phyloP scores from a whole-genome alignment of 23 tunicate genomes.

The Ciona savignyi region DNA sequence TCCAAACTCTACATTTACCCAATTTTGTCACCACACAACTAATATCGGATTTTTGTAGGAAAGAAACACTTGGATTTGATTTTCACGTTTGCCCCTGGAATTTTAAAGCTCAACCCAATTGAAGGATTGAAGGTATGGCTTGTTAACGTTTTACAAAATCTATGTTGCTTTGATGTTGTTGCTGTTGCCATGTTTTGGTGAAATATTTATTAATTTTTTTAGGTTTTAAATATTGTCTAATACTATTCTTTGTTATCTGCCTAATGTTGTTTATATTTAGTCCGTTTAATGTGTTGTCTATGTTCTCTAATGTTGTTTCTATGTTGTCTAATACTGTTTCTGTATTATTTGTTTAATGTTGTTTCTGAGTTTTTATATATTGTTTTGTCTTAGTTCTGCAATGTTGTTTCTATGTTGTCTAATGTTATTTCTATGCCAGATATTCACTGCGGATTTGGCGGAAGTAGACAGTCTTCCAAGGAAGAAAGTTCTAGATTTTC shows the following conservation, averaged over 20 bases:
- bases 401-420: too few relatives aligned
- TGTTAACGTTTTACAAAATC: background rate
- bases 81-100: slow-evolving; percentile 44
- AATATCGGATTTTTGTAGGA: slow-evolving; percentile 25
- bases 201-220: background rate
- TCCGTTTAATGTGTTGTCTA: too few relatives aligned
- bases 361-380: too few relatives aligned
- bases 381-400: too few relatives aligned
- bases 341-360: too few relatives aligned
- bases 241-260: too few relatives aligned
- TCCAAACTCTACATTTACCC: too few relatives aligned
- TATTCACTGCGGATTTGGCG: slow-evolving; percentile 74
- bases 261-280: too few relatives aligned
- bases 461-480: slow-evolving; percentile 68
- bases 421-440: slow-evolving; percentile 24
- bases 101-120: slow-evolving; percentile 36
- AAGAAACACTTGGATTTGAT: slow-evolving; percentile 42
- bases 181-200: background rate
- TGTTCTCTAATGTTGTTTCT: too few relatives aligned
- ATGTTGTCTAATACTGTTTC: too few relatives aligned
- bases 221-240: background rate
- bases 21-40: background rate
- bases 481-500: slow-evolving; percentile 54
- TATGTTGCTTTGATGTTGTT: background rate
- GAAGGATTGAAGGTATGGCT: slow-evolving; percentile 50